Percentiles rank a stretch among this genome's conserved stretches.
Evolutionary conservation across 2,113 vertebrate genomes (phyloP).

Genomic region (Pipra filicauda): DNA sequence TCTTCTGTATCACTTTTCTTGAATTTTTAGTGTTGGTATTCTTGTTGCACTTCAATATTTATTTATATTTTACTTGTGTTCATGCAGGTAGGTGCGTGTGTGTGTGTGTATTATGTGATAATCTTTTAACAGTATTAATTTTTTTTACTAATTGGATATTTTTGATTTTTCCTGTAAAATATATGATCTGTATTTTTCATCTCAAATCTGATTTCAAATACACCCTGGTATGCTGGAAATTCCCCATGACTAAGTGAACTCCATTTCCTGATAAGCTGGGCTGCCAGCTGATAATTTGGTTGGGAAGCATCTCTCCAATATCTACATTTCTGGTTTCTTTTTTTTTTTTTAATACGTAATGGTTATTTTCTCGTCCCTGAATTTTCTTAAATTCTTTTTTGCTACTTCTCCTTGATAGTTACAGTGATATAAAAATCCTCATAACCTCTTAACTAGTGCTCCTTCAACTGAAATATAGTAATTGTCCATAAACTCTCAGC

Average conservation of each 20-base stretch:
- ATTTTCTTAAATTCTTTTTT: background rate
- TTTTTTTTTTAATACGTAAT: background rate
- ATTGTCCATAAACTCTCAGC: background rate
- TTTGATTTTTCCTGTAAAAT: background rate
- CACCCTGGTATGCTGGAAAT: background rate
- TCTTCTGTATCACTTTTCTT: background rate
- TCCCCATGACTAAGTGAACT: background rate
- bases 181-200: background rate
- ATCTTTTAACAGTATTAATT: background rate
- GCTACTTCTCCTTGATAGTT: background rate
- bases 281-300: background rate
- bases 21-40: background rate
- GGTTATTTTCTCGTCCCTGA: background rate
- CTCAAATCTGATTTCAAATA: background rate
- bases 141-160: background rate
- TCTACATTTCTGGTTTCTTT: background rate
- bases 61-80: background rate
- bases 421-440: background rate
- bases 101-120: background rate
- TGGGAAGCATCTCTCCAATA: background rate
- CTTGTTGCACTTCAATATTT: background rate
- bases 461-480: background rate
- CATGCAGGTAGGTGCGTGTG: background rate
- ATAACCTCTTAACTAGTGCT: background rate
- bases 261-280: background rate